Percentiles rank a stretch among this genome's conserved stretches.
Conservation (phyloP, 2,113 vertebrate genomes). For the Naja naja region DNA sequence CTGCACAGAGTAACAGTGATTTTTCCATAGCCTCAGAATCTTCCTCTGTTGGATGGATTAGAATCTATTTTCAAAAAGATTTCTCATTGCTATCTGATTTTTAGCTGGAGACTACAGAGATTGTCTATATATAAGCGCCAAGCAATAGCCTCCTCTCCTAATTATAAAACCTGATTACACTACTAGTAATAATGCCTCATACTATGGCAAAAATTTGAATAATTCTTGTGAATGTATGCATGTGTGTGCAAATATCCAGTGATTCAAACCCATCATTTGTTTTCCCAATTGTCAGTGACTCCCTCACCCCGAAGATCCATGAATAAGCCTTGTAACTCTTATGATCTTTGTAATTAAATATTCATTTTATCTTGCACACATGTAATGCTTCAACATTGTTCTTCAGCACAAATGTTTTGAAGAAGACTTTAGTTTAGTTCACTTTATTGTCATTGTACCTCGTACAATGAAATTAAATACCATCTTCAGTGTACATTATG, state of each 20-base stretch:
- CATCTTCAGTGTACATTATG: too few species aligned
- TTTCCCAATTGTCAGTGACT: background rate
- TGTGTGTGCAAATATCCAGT: background rate
- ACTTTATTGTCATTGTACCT: too few species aligned
- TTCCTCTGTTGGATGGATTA: background rate
- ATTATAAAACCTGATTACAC: background rate
- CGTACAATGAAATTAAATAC: too few species aligned
- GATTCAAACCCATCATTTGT: background rate
- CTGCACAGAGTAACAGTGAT: background rate
- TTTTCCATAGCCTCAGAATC: background rate
- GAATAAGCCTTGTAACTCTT: background rate
- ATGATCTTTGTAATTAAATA: background rate
- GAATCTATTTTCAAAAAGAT: background rate
- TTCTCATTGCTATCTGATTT: background rate
- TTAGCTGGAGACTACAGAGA: background rate
- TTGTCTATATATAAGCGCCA: background rate
- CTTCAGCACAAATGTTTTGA: background rate
- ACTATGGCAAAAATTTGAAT: background rate
- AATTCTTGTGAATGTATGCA: background rate
- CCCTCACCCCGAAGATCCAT: background rate
- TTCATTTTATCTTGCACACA: background rate
- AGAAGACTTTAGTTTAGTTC: too few species aligned
- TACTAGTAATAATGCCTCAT: background rate
- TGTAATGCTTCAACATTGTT: background rate
- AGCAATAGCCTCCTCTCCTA: too few species aligned